Base-by-base conservation (phyloP, 2,888 invertebrate species). In the Campoplex nolae region DNA sequence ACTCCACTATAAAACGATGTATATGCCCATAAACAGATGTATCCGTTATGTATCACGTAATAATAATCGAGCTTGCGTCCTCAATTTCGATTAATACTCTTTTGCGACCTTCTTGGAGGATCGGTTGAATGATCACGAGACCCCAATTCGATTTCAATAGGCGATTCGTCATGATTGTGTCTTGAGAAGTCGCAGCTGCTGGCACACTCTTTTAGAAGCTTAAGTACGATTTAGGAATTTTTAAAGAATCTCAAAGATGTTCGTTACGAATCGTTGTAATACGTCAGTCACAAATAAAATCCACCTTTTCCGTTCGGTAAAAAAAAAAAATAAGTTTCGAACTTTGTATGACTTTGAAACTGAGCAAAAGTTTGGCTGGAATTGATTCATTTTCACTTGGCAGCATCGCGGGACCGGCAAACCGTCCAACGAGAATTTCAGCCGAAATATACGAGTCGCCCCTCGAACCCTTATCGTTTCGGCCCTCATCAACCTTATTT, bases 171-270 rank as follows among this genome's bases (percentile, higher is more conserved):
- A 74, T 23, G 58, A 82, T 81, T 73, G 45, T 81, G 23, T 51
- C 28, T 68, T 38, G 4, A 62, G 71, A 83, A 42, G 32, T 76
- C 56, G 76, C 84, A 80, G 84, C 78, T 70, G 78, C 54, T 51
- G 23, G 28, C 35, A 16, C 51, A 35, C 51, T 48, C 16, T 38
- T 38, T 58, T 16, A 58, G 62, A 32, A 48, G 32, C 76, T 42
- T 58, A 42, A n/a, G 11, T 18, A 8, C 58, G 48, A 7, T n/a
- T 67, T n/a, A 38, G n/a, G 16, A 51, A 11, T 16, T 54, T 3
- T 13, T 11, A 32, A 28, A 58, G 13, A 13, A 13, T 32, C 4
- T 3, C 28, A 13, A 6, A 3, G 1, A 28, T 0, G 13, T 58
- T 32, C 0, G 13, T 58, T 58, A 3, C 28, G 2, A 28, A 0